phyloP scores from a whole-genome alignment of 1,140 invertebrate species.

The Drosophila simulans region DNA sequence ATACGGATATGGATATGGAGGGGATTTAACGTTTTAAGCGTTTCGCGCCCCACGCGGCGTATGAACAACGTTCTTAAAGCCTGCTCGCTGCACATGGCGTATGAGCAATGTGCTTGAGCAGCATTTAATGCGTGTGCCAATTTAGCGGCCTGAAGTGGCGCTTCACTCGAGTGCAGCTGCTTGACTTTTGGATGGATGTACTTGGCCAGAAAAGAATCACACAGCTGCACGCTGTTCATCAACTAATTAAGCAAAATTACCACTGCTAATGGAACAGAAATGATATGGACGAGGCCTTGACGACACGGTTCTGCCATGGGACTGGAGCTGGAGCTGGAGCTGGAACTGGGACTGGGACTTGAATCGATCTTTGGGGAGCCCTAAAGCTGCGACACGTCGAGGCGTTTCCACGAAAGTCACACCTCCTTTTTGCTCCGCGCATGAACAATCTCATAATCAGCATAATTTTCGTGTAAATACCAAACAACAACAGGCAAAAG shows the following conservation, averaged over 20 bases:
- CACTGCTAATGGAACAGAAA: slow-evolving; percentile 40
- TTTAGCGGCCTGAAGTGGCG: slow-evolving; percentile 58
- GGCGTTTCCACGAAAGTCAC: slow-evolving; percentile 38
- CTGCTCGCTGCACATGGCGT: slow-evolving; percentile 31
- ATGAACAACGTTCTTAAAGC: slow-evolving; percentile 50
- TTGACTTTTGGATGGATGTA: slow-evolving; percentile 24
- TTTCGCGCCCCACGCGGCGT: slow-evolving; percentile 23
- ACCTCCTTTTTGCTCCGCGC: slow-evolving; percentile 33
- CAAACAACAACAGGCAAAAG: slow-evolving; percentile 17
- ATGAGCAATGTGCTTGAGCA: slow-evolving; percentile 59
- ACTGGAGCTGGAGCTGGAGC: neutral
- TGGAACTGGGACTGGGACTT: slow-evolving; percentile 1
- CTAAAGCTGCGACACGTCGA: slow-evolving; percentile 43
- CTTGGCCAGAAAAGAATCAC: slow-evolving; percentile 1
- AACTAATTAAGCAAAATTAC: slow-evolving; percentile 52
- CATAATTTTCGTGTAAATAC: slow-evolving; percentile 75
- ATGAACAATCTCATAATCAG: slow-evolving; percentile 76
- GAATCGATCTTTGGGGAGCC: slow-evolving; percentile 49
- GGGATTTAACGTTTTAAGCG: slow-evolving; percentile 32
- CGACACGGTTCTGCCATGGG: slow-evolving; percentile 40
- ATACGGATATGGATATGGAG: slow-evolving; percentile 46
- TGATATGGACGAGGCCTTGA: slow-evolving; percentile 28
- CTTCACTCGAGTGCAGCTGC: slow-evolving; percentile 57
- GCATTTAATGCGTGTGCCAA: slow-evolving; percentile 68
- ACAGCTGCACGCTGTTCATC: slow-evolving; percentile 31